These are phyloP conservation scores for Arge pagana DNA, from an alignment of 2,888 invertebrate genomes.

Conservation along the genomic window DNA sequence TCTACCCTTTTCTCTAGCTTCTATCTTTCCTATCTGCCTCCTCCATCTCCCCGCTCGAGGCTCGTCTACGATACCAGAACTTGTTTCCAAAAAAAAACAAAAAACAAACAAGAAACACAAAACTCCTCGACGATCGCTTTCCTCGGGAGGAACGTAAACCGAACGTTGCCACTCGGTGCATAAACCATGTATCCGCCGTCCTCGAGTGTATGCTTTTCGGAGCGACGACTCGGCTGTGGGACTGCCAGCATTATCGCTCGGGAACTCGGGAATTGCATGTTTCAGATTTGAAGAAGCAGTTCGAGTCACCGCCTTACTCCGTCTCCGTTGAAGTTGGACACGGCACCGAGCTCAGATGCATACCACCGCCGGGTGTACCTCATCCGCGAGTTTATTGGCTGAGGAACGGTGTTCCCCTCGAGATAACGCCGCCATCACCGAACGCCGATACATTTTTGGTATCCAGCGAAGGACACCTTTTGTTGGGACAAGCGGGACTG, in stretches of 20 bases:
- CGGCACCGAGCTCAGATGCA: constrained; percentile 81
- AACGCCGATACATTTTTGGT: constrained; percentile 45
- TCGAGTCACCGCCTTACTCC: constrained; percentile 79
- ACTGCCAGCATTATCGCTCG: too few relatives aligned
- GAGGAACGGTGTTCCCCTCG: constrained; percentile 73
- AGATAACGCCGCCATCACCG: constrained; percentile 64
- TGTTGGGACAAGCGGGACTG: constrained; percentile 81
- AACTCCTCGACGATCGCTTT: too few relatives aligned
- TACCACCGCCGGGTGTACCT: constrained; percentile 84
- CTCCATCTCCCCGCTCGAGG: too few relatives aligned
- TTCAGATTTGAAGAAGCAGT: constrained; percentile 85
- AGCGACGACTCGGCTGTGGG: too few relatives aligned
- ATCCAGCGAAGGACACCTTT: constrained; percentile 79
- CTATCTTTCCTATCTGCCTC: background rate
- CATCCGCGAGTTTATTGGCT: constrained; percentile 82
- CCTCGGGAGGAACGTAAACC: too few relatives aligned
- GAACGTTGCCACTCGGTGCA: too few relatives aligned
- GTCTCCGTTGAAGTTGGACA: constrained; percentile 78
- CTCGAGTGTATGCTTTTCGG: background rate
- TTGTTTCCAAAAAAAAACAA: too few relatives aligned
- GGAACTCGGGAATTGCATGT: constrained; percentile 34
- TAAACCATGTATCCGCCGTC: background rate
- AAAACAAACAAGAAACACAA: too few relatives aligned
- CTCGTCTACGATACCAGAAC: too few relatives aligned
- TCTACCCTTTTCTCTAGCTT: background rate